These are phyloP conservation scores for Daphoenositta chrysoptera DNA, from an alignment of 2,113 vertebrate species.

Conservation along the genomic window DNA sequence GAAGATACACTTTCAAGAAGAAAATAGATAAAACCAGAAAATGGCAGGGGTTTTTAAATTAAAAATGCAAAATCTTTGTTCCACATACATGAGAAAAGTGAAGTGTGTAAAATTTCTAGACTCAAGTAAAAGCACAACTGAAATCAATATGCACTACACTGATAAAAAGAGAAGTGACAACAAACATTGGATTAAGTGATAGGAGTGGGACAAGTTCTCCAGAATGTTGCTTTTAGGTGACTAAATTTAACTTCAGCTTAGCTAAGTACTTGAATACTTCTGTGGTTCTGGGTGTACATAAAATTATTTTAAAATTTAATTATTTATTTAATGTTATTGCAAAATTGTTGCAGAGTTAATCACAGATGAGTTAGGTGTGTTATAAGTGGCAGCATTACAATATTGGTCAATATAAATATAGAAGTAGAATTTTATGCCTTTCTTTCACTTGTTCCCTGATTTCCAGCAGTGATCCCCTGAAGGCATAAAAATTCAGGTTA, in stretches of 20 bases:
- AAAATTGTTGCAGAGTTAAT: background rate
- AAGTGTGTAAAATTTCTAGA: background rate
- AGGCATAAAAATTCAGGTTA: background rate
- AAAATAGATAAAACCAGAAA: background rate
- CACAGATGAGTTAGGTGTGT: background rate
- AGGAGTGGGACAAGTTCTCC: background rate
- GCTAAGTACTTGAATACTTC: background rate
- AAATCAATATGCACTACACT: background rate
- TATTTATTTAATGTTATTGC: background rate
- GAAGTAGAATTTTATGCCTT: background rate
- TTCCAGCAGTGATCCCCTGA: background rate
- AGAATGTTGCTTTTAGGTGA: background rate
- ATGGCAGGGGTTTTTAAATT: fast-evolving
- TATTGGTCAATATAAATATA: background rate
- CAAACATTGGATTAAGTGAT: background rate
- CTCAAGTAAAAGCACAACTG: background rate
- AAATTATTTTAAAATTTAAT: background rate
- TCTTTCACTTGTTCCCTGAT: background rate
- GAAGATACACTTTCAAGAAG: background rate
- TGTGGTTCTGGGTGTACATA: background rate
- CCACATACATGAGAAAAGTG: background rate
- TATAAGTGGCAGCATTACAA: background rate
- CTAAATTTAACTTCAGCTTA: background rate
- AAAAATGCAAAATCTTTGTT: background rate
- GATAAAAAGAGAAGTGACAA: background rate